Conservation (phyloP, 2,888 invertebrate species). For the Sceliomorpha sp. region DNA sequence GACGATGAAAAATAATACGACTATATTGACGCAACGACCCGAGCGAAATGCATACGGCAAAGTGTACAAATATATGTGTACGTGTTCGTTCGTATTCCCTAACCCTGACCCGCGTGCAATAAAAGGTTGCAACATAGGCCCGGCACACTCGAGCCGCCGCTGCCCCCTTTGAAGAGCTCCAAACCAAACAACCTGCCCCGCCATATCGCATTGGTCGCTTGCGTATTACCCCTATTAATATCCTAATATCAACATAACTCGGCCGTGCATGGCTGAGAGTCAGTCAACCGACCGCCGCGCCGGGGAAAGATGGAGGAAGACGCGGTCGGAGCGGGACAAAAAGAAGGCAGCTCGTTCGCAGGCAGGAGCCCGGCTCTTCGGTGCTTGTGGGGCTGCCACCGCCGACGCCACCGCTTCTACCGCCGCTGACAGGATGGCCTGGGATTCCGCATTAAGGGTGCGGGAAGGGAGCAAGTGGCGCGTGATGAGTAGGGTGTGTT, state of each 20-base stretch:
- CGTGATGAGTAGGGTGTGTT: constrained; percentile 79
- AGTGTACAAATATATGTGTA: constrained; percentile 13
- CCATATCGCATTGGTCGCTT: constrained; percentile 56
- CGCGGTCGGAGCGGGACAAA: constrained; percentile 35
- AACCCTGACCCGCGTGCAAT: constrained; percentile 22
- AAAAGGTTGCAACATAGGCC: constrained; percentile 17
- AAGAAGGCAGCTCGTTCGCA: constrained; percentile 29
- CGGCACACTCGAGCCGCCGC: constrained; percentile 40
- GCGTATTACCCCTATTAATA: constrained; percentile 77
- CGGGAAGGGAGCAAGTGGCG: constrained; percentile 72
- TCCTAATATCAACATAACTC: constrained; percentile 79
- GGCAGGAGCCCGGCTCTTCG: background rate
- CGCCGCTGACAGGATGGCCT: constrained; percentile 19
- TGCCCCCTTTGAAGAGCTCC: constrained; percentile 38
- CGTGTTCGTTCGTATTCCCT: background rate
- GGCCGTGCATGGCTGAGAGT: constrained; percentile 57
- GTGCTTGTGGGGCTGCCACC: constrained; percentile 5
- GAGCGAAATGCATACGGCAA: no score
- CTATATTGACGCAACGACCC: no score
- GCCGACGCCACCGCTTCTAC: no score
- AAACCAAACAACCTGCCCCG: constrained; percentile 69
- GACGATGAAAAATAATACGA: no score
- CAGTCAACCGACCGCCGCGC: constrained; percentile 58
- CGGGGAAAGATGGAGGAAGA: constrained; percentile 39
- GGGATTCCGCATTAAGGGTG: constrained; percentile 29